Conservation (phyloP, 2,113 vertebrate species). For the Monarcha castaneiventris region DNA sequence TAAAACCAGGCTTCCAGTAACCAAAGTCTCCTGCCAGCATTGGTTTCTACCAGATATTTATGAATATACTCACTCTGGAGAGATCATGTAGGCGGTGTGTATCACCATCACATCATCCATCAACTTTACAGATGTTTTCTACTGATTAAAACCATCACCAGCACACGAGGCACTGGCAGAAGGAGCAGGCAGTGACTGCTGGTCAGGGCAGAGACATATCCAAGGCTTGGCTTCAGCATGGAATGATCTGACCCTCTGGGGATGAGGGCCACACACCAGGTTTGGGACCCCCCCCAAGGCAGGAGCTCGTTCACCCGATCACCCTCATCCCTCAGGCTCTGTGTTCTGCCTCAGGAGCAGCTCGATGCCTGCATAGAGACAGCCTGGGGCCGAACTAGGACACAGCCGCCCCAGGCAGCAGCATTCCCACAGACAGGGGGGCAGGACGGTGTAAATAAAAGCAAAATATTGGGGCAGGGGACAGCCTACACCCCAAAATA, state of each 20-base stretch:
- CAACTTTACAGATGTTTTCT: not conserved
- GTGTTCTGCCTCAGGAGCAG: not conserved
- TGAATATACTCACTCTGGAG: not conserved
- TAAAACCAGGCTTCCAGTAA: not conserved
- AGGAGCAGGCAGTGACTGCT: not conserved
- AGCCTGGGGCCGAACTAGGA: not conserved
- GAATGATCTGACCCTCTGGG: fast-evolving
- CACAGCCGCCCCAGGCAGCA: not conserved
- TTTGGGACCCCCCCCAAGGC: not conserved
- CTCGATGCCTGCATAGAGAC: not conserved
- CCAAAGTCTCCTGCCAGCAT: not conserved
- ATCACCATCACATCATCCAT: conserved; percentile 10
- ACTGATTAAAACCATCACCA: not conserved
- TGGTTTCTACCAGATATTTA: not conserved
- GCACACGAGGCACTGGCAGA: not conserved
- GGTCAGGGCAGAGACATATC: not conserved
- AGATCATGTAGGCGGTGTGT: not conserved
- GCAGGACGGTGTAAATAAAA: not conserved
- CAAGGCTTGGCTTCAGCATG: not conserved
- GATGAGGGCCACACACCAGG: fast-evolving
- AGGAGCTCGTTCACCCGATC: not conserved
- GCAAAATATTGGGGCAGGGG: not conserved
- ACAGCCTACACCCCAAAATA: not conserved
- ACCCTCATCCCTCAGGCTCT: not conserved
- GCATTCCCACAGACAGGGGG: not conserved